phyloP scores from a whole-genome alignment of 2,113 vertebrate genomes.

The Parus major region DNA sequence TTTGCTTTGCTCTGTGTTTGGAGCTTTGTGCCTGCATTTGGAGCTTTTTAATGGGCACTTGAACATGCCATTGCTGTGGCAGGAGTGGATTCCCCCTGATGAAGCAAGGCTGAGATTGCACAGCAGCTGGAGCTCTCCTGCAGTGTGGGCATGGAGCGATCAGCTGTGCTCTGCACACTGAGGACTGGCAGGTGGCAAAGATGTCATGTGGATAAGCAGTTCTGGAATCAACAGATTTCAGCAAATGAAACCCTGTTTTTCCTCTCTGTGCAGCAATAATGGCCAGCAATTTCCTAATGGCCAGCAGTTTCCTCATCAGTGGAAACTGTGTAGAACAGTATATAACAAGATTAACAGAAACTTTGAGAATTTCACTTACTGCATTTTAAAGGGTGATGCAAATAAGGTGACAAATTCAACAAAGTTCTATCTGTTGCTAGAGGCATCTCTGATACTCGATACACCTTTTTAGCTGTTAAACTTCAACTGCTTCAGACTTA shows the following conservation, averaged over 20 bases:
- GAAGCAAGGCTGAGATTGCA: background rate
- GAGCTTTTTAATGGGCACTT: background rate
- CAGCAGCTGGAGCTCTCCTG: background rate
- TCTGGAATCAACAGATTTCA: background rate
- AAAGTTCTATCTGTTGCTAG: conserved; percentile 69
- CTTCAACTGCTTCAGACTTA: conserved; percentile 63
- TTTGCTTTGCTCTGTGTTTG: background rate
- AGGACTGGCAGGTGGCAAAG: background rate
- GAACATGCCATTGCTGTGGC: accelerated
- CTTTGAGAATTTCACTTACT: conserved; percentile 50
- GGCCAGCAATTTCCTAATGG: background rate
- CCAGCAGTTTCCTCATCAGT: background rate
- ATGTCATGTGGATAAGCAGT: background rate
- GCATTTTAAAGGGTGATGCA: conserved; percentile 66
- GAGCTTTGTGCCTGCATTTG: background rate
- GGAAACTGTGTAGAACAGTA: conserved; percentile 35
- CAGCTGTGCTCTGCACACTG: background rate
- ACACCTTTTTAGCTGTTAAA: conserved; percentile 65
- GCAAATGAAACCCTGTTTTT: background rate
- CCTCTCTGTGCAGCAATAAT: background rate
- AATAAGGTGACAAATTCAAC: conserved; percentile 70
- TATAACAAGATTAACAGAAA: conserved; percentile 55
- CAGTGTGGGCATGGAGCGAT: background rate
- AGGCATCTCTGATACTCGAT: conserved; percentile 58
- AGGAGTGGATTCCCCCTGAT: background rate